Conservation (phyloP, 2,888 invertebrate species). For the Drepana falcataria region DNA sequence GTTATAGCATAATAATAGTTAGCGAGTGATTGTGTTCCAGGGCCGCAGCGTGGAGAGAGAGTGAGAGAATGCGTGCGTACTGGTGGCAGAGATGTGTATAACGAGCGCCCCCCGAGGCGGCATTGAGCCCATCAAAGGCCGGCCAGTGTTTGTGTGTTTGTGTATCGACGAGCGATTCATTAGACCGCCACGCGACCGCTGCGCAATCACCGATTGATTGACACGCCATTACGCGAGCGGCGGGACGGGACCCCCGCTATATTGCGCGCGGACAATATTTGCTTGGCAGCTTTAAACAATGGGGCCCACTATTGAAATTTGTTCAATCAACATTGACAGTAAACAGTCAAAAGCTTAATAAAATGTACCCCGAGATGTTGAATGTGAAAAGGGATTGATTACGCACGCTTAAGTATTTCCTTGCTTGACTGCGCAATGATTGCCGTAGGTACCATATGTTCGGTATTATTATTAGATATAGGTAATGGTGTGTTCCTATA, state of each 20-base stretch:
- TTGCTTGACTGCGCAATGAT: too few relatives aligned
- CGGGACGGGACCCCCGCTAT: not conserved
- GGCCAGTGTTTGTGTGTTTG: constrained; percentile 33
- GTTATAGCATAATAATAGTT: not conserved
- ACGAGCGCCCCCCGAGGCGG: not conserved
- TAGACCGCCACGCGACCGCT: constrained; percentile 53
- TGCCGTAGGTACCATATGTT: too few relatives aligned
- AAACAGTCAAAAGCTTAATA: not conserved
- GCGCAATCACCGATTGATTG: constrained; percentile 41
- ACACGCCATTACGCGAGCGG: constrained; percentile 14
- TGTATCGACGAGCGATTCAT: constrained; percentile 50
- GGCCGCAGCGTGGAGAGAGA: too few relatives aligned
- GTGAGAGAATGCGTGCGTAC: not conserved
- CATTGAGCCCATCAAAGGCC: constrained; percentile 5
- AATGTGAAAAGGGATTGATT: too few relatives aligned
- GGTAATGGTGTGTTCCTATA: too few relatives aligned
- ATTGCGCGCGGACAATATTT: not conserved
- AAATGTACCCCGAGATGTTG: not conserved
- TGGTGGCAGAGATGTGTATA: not conserved
- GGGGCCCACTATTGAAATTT: not conserved
- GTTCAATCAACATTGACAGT: not conserved
- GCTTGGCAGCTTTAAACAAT: not conserved
- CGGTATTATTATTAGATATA: too few relatives aligned
- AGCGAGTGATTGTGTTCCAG: not conserved
- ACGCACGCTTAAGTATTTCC: too few relatives aligned